Evolutionary conservation across 2,888 invertebrate species (phyloP), one percentile per base, ranked within the genome.

Genomic region (Horisme vitalbata): DNA sequence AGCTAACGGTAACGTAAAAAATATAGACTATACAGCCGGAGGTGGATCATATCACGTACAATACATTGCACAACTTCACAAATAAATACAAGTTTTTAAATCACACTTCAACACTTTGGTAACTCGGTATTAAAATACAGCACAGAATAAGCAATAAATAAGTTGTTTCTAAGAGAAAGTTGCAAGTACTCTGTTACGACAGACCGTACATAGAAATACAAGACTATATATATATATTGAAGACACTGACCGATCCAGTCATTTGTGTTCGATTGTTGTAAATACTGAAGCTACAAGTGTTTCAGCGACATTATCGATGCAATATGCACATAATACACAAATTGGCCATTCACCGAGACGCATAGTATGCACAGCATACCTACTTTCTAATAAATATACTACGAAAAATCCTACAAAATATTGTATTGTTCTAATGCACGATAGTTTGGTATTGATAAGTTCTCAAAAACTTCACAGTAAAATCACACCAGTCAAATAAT

Each of bases 31-130:
- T n/a, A n/a, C n/a, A n/a, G n/a, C n/a, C n/a, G n/a, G n/a, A n/a
- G n/a, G n/a, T n/a, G n/a, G n/a, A n/a, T n/a, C n/a, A n/a, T n/a
- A n/a, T 55, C 45, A 50, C 45, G 28, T 34, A 45, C 45, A 50
- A 53, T 58, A 57, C 57, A 53, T 55, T 45, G 51, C 50, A 55
- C 41, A 46, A 52, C 55, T 44, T 57, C 43, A 57, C 51, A 55
- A 49, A 59, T 50, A 45, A 55, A 59, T 35, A 45, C 30, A 54
- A 35, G 37, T 47, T 38, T 34, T 43, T 21, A 32, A 26, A 44
- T 14, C 35, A 41, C 43, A 48, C 54, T 34, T 75, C 74, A 77
- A 79, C 76, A 83, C 85, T 85, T 86, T 87, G 85, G 85, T 86
- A 84, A 83, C 84, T 79, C 72, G 74, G 71, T 65, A 79, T 71